phyloP scores from a whole-genome alignment of 1,140 invertebrate genomes.

The Ectropis grisescens region DNA sequence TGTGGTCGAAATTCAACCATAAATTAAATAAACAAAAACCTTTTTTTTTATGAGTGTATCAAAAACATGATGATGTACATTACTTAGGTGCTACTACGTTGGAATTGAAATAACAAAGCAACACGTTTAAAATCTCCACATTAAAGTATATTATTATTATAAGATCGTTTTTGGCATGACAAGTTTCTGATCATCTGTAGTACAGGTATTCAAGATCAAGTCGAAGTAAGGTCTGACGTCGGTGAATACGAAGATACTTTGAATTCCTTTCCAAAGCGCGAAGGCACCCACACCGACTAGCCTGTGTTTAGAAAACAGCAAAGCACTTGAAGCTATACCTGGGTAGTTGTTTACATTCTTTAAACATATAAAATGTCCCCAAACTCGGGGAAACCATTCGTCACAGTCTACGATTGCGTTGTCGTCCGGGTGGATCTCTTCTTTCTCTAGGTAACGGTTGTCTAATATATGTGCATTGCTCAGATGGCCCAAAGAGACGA shows the following conservation, averaged over 20 bases:
- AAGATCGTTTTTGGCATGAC: too few species aligned
- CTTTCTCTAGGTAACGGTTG: not conserved
- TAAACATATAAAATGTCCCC: conserved; percentile 16
- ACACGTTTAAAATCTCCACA: too few species aligned
- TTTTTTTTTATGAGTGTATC: too few species aligned
- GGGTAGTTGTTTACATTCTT: conserved; percentile 8
- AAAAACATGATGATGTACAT: too few species aligned
- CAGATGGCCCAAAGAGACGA: too few species aligned
- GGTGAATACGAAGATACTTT: conserved; percentile 11
- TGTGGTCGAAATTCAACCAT: too few species aligned
- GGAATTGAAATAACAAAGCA: too few species aligned
- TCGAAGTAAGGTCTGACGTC: conserved; percentile 6
- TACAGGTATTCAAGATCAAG: not conserved
- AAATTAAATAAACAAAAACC: too few species aligned
- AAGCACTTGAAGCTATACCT: conserved; percentile 5
- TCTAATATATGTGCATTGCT: too few species aligned
- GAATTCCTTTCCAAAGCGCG: conserved; percentile 5
- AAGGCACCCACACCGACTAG: conserved; percentile 12
- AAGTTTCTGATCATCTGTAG: not conserved
- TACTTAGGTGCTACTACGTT: too few species aligned
- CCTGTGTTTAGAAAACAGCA: conserved; percentile 2
- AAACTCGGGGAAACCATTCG: conserved; percentile 8
- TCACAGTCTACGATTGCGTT: conserved; percentile 8
- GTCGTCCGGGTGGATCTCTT: not conserved
- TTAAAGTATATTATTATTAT: too few species aligned